Conservation (phyloP, 2,888 invertebrate genomes). For the Drosophila parthenogenetica region DNA sequence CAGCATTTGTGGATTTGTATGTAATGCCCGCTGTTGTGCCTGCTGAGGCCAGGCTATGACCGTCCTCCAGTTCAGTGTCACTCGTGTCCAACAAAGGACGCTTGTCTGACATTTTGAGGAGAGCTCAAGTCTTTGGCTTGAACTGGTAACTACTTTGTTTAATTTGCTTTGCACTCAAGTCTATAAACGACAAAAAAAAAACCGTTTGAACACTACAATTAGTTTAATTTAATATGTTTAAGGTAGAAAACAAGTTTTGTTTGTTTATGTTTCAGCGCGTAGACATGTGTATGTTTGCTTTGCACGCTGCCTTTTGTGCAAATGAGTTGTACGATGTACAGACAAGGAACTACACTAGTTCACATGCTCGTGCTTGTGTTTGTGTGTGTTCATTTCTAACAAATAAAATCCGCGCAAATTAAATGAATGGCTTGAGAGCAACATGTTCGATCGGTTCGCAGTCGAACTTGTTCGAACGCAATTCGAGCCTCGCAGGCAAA, state of each 20-base stretch:
- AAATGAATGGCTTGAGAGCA: too few relatives aligned
- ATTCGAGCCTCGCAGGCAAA: too few relatives aligned
- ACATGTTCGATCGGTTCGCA: too few relatives aligned
- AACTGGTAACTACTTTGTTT: constrained; percentile 1
- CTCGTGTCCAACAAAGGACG: constrained; percentile 28
- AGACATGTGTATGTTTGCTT: neutral
- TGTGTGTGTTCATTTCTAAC: too few relatives aligned
- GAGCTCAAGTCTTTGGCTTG: neutral
- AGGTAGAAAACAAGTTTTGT: constrained; percentile 1
- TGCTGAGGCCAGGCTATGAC: constrained; percentile 6
- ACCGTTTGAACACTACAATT: neutral
- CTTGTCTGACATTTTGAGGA: constrained; percentile 38
- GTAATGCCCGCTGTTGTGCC: constrained; percentile 8
- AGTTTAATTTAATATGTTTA: neutral
- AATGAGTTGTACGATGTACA: too few relatives aligned
- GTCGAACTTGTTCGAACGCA: too few relatives aligned
- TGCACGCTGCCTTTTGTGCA: neutral
- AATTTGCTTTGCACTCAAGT: neutral
- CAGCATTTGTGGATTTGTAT: constrained; percentile 10
- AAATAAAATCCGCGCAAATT: too few relatives aligned
- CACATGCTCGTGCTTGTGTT: too few relatives aligned
- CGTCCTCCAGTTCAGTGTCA: constrained; percentile 11
- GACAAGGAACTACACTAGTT: too few relatives aligned
- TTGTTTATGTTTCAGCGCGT: neutral
- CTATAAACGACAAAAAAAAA: neutral